phyloP scores from a whole-genome alignment of 2,888 invertebrate species.

The Trachelus stipa region DNA sequence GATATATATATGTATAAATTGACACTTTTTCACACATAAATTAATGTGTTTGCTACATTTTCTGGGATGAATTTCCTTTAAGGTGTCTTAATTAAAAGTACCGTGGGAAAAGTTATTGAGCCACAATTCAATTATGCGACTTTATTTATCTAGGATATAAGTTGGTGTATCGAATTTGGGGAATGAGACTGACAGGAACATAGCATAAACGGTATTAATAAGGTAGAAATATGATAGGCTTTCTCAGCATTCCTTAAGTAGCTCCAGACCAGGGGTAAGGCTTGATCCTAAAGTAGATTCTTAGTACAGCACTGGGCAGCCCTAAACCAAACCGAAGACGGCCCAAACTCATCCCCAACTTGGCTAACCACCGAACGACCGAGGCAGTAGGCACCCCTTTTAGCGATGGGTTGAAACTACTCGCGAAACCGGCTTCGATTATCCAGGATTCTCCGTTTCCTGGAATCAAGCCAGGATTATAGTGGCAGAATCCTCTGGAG shows the following conservation, averaged over 20 bases:
- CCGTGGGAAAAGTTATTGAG: neutral
- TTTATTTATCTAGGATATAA: neutral
- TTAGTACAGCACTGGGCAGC: slow-evolving; percentile 9
- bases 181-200: neutral
- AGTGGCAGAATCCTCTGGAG: neutral
- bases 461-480: neutral
- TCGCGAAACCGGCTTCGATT: slow-evolving; percentile 6
- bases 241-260: slow-evolving; percentile 8
- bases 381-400: slow-evolving; percentile 8
- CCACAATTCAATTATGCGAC: neutral
- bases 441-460: neutral
- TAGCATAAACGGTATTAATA: neutral
- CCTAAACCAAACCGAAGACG: slow-evolving; percentile 54
- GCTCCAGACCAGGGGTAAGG: slow-evolving; percentile 23
- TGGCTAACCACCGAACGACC: slow-evolving; percentile 51
- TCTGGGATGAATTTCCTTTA: neutral
- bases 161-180: neutral
- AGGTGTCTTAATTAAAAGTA: neutral
- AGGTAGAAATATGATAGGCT: neutral
- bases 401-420: slow-evolving; percentile 13
- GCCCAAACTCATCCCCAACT: slow-evolving; percentile 58
- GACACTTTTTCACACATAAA: neutral
- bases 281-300: neutral
- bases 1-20: too few species aligned
- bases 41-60: neutral